Evolutionary conservation across 2,113 vertebrate genomes (phyloP).

Genomic region (Melanotaenia duboulayi): DNA sequence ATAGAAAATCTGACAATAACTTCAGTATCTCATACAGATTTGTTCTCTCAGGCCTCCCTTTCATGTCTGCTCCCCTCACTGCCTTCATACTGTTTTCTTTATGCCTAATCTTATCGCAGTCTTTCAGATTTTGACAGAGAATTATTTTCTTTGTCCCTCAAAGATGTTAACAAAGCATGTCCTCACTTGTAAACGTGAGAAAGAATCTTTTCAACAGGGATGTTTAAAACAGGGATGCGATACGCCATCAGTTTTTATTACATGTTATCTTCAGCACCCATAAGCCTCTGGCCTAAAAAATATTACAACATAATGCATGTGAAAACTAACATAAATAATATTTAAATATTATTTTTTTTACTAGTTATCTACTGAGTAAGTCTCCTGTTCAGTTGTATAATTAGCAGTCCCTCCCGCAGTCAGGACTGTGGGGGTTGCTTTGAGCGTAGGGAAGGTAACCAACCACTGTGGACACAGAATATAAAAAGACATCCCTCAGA

Average conservation of each 20-base stretch:
- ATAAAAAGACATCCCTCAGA: conserved; percentile 33
- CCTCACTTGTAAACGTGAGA: background rate
- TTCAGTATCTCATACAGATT: conserved; percentile 29
- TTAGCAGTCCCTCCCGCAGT: conserved; percentile 50
- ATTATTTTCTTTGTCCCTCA: background rate
- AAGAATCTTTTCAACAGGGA: conserved; percentile 2
- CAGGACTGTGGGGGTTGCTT: conserved; percentile 11
- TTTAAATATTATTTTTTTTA: conserved; percentile 6
- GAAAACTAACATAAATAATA: background rate
- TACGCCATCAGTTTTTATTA: conserved; percentile 9
- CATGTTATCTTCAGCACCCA: background rate
- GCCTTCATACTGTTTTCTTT: conserved; percentile 24
- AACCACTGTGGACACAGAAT: conserved; percentile 27
- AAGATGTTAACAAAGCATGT: background rate
- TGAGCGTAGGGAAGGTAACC: conserved; percentile 19
- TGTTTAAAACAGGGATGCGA: background rate
- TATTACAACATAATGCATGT: background rate
- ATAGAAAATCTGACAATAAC: conserved; percentile 38
- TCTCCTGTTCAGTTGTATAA: conserved; percentile 37
- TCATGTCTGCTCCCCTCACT: conserved; percentile 32
- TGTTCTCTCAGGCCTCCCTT: conserved; percentile 33
- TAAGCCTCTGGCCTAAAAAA: background rate
- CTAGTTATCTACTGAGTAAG: background rate
- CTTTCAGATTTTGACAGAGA: conserved; percentile 8
- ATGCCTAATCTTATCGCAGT: conserved; percentile 11